Evolutionary conservation across 2,113 vertebrate species (phyloP).

Genomic region (Nibea albiflora): DNA sequence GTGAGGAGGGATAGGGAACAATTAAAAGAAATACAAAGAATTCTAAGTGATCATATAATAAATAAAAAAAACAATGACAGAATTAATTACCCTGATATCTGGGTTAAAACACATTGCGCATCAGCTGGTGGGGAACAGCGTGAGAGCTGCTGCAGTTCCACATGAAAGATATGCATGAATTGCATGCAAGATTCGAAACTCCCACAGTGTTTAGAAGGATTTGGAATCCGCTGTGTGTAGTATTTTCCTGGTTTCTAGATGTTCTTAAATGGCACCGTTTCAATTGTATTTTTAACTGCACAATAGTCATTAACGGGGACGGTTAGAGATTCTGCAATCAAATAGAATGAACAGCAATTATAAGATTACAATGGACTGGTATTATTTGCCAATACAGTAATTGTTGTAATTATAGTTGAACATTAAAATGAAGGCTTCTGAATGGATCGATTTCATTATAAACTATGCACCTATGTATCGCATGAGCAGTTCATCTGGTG

Average conservation of each 20-base stretch:
- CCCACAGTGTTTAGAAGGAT: neutral
- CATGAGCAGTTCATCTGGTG: slow-evolving; percentile 74
- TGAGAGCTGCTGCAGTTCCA: neutral
- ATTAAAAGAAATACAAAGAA: neutral
- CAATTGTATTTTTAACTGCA: neutral
- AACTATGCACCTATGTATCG: neutral
- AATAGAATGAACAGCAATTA: neutral
- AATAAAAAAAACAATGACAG: no score
- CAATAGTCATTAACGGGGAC: neutral
- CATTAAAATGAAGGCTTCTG: neutral
- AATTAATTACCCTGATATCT: no score
- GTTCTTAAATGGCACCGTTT: neutral
- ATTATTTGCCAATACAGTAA: neutral
- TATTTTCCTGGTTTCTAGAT: neutral
- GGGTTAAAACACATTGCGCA: no score
- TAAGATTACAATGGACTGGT: neutral
- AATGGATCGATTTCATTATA: neutral
- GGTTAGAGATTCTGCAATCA: neutral
- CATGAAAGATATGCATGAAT: neutral
- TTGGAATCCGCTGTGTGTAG: neutral
- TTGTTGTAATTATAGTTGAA: neutral
- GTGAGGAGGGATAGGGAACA: neutral
- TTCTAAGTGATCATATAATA: no score
- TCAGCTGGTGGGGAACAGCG: no score
- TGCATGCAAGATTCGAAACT: neutral